Evolutionary conservation across 2,113 vertebrate genomes (phyloP), one percentile per base, ranked within the genome.

Genomic region (Mesocricetus auratus): DNA sequence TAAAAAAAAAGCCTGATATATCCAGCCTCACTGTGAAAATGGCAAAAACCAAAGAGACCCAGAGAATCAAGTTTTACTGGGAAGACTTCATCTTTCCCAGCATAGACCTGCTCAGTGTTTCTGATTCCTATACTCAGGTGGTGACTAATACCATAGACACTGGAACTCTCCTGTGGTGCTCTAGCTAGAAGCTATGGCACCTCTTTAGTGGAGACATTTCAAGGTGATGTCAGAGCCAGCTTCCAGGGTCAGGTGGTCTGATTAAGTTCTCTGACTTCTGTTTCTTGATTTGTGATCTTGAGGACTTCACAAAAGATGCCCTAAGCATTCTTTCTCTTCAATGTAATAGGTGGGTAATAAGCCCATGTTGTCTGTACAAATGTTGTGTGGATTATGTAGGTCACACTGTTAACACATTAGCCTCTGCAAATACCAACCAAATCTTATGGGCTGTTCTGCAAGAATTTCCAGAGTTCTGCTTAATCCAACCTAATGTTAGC

Each of bases 381-480:
- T 50, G 0, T 45, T 71, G 1, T 77, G 68, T 62, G 10, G 36
- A 93, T 86, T 86, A 60, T 58, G 26, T 60, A 39, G 58, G 5
- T 13, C 58, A 94, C 15, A 31, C 60, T 66, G 71, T 62, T 45
- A 74, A 19, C 7, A 77, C 42, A 86, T 71, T 86, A 77, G 22
- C 26, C 24, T 91, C 93, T 47, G 13, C 17, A 73, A 89, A 62
- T 64, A 69, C 13, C 79, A 75, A 91, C 39, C 8, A 79, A 79
- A 68, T 74, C 7, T 85, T 29, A n/a, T 4, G 15, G 66, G 24
- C n/a, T 90, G 50, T 21, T 92, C 83, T 60, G 47, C 9, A 7
- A 31, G 53, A 62, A 75, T 93, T 79, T 86, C 62, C 16, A 95
- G 81, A 60, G 86, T 50, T 91, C 42, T 88, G 33, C 69, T 45